Conservation (phyloP, 2,888 invertebrate species). For the Drosophila affinis region DNA sequence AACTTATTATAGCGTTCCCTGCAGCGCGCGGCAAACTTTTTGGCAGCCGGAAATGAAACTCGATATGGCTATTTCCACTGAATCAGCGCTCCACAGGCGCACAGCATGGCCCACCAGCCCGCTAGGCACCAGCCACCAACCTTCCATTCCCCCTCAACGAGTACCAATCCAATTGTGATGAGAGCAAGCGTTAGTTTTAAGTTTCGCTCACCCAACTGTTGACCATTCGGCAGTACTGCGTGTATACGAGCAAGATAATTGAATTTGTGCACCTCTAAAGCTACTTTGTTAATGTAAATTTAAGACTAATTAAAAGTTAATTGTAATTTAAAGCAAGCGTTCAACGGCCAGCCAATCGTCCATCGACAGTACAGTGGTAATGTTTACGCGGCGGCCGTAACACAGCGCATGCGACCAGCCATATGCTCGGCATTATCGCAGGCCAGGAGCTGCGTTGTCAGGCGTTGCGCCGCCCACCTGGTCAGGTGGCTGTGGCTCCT, state of each 20-base stretch:
- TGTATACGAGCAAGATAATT: slow-evolving; percentile 52
- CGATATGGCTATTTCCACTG: slow-evolving; percentile 21
- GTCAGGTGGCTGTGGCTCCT: slow-evolving; percentile 26
- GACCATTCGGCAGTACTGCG: slow-evolving; percentile 18
- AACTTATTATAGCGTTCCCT: slow-evolving; percentile 17
- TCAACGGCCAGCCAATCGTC: slow-evolving; percentile 26
- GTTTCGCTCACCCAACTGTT: slow-evolving; percentile 27
- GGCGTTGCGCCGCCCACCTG: slow-evolving; percentile 40
- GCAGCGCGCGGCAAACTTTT: slow-evolving; percentile 67
- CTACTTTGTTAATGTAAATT: slow-evolving; percentile 40
- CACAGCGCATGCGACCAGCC: slow-evolving; percentile 49
- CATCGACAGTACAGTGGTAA: slow-evolving; percentile 51
- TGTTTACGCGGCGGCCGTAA: slow-evolving; percentile 23
- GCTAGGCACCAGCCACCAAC: neutral
- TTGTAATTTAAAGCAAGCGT: slow-evolving; percentile 61
- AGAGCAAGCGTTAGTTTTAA: slow-evolving; percentile 44
- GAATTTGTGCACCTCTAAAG: slow-evolving; percentile 45
- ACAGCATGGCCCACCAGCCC: slow-evolving; percentile 7
- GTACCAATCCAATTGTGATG: slow-evolving; percentile 56
- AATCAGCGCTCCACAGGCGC: neutral
- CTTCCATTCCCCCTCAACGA: slow-evolving; percentile 28
- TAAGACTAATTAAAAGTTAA: slow-evolving; percentile 65
- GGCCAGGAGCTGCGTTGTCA: neutral
- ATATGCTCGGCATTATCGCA: slow-evolving; percentile 50
- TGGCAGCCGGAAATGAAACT: slow-evolving; percentile 62